Base-by-base conservation (phyloP, 2,113 vertebrate genomes). In the Atractosteus spatula region DNA sequence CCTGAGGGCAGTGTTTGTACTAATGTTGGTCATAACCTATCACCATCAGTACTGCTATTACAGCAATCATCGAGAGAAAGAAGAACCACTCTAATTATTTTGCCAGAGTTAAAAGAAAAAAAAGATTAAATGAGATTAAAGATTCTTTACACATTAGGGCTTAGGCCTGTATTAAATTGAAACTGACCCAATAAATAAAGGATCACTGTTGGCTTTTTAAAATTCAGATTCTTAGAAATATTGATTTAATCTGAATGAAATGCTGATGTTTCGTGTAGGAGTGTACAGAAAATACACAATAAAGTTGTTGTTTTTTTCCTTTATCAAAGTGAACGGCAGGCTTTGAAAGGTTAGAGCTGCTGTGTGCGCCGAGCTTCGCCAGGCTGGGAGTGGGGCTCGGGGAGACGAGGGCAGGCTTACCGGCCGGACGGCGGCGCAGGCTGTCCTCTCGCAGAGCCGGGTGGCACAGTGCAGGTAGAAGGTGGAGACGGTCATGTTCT, bases 381-480 rank as follows among this genome's bases (percentile, higher is more conserved):
- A 2, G 17, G 17, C 14, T 3, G 41, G 41, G 13, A 2, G 2
- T 2, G 8, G 41, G 41, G 17, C 29, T 29, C 29, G 29, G 8
- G 10, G 29, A 42, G 47, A 7, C 41, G 44, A 4, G 4, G n/a
- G 29, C 65, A 68, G 79, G 76, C 79, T 85, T 81, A 92, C 91
- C 66, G 88, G 86, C 66, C 75, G 0, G 56, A 90, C 42, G 3
- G 44, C 2, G 2, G 0, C 3, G 11, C 74, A 75, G 84, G 61
- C 8, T 29, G 80, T 67, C 65, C 73, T 81, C 43, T 93, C 88
- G 80, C 92, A 93, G 13, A 93, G 89, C 65, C 91, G 79, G 69
- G 87, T 89, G 74, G 74, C 44, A 47, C 92, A 93, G 77, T 93
- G 91, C 68, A 93, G 78, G 82, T 86, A 93, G 83, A 91, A 91